These are phyloP conservation scores for Urocyon cinereoargenteus DNA, from an alignment of 2,797 vertebrate genomes.

Conservation along the genomic window DNA sequence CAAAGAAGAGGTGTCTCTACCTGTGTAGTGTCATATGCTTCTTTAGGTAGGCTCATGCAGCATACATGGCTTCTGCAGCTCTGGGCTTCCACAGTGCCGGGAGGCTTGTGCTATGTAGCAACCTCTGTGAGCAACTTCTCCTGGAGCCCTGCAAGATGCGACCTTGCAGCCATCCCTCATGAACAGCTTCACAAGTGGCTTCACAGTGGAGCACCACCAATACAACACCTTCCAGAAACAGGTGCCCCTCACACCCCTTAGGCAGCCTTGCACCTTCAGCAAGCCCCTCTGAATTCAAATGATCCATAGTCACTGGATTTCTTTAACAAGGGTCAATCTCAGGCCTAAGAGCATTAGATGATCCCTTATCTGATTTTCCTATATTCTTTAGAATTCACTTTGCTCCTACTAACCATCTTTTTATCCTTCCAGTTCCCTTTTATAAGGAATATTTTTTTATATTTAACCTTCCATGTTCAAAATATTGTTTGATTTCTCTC, in stretches of 20 bases:
- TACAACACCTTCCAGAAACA: not conserved
- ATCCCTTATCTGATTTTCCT: not conserved
- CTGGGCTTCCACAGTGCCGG: not conserved
- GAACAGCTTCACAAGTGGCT: not conserved
- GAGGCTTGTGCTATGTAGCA: not conserved
- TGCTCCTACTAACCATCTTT: not conserved
- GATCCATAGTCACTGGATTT: not conserved
- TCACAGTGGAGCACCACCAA: not conserved
- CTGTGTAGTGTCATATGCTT: no score
- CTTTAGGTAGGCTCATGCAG: not conserved
- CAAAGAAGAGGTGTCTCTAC: not conserved
- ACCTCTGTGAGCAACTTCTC: not conserved
- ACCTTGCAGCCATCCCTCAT: not conserved
- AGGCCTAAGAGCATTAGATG: not conserved
- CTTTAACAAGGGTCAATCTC: not conserved
- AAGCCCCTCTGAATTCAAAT: not conserved
- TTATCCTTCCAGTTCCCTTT: not conserved
- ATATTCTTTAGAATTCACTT: not conserved
- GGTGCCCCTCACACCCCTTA: not conserved
- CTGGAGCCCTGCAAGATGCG: not conserved
- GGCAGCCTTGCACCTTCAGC: not conserved
- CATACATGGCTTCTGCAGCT: not conserved
- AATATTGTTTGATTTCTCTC: not conserved
- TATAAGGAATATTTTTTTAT: not conserved
- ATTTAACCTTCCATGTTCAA: not conserved